Base-by-base conservation (phyloP, 2,113 vertebrate genomes). In the Megaceryle torquata region DNA sequence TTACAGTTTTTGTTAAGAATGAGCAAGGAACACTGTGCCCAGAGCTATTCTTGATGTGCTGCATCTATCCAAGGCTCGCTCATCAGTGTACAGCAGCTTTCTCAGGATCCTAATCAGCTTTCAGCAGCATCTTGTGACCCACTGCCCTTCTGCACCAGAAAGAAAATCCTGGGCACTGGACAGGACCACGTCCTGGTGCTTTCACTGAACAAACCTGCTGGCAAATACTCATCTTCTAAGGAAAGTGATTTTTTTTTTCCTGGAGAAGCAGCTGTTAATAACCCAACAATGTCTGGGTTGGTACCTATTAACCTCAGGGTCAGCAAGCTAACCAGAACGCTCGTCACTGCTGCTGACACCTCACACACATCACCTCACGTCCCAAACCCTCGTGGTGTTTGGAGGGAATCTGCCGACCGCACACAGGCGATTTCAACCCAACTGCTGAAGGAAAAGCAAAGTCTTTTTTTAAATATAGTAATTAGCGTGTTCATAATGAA, bases 111-210 rank as follows among this genome's bases (percentile, higher is more conserved):
- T 68, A 41, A 83, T 37, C 12, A 2, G 71, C 60, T 95, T 95
- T 75, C 61, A 61, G 85, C 16, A 50, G 22, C 0, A 0, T 60
- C 77, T 44, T 13, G 10, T 72, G 75, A 89, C 61, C 43, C 46
- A 48, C 16, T 24, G 76, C 43, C 64, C 53, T 83, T 37, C 67
- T 71, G 54, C 76, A 31, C 25, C 37, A 24, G 59, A 44, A 2
- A 79, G 46, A 61, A 76, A 85, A 82, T 14, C 33, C 74, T 89
- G 57, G 59, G 44, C 60, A 46, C 41, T 8, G n/a, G 44, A 46
- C 20, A 17, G 25, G 15, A 74, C 8, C 3, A 0, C 13, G 46
- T 7, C 44, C 39, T 1, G 15, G 4, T 20, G 26, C 35, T 28
- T 60, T 17, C 69, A 15, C 35, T 15, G 65, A 71, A 53, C 50